Evolutionary conservation across 2,888 invertebrate genomes (phyloP).

Genomic region (Argynnis bischoffii): DNA sequence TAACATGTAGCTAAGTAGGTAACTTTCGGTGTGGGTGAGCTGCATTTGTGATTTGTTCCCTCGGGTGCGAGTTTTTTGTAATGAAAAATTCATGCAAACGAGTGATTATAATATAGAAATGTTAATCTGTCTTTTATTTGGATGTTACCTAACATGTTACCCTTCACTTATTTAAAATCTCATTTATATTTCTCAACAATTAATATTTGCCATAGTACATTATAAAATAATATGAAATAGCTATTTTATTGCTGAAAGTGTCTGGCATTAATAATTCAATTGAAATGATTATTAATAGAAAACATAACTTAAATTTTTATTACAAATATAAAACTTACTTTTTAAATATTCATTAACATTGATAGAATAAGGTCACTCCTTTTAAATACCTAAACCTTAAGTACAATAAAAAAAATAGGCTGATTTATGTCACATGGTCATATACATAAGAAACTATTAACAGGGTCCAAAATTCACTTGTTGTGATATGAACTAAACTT

Average conservation of each 20-base stretch:
- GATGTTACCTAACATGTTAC: slow-evolving; percentile 39
- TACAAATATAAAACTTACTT: not conserved
- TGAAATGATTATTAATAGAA: too few species aligned
- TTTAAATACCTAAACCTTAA: not conserved
- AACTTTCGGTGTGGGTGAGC: slow-evolving; percentile 41
- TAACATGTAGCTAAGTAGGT: slow-evolving; percentile 46
- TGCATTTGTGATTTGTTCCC: slow-evolving; percentile 44
- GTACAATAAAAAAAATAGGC: not conserved
- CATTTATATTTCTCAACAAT: not conserved
- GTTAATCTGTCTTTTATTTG: slow-evolving; percentile 53
- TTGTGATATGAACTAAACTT: too few species aligned
- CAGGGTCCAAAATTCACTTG: too few species aligned
- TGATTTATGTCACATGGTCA: too few species aligned
- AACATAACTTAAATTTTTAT: too few species aligned
- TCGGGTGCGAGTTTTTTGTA: slow-evolving; percentile 69
- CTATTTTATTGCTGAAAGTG: too few species aligned
- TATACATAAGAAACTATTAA: too few species aligned
- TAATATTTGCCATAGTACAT: too few species aligned
- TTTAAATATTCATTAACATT: not conserved
- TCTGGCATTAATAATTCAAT: too few species aligned
- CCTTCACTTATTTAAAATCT: slow-evolving; percentile 7
- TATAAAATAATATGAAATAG: too few species aligned
- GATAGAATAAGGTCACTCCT: not conserved
- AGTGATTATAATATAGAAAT: slow-evolving; percentile 69
- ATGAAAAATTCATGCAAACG: slow-evolving; percentile 68